Evolutionary conservation across 2,113 vertebrate genomes (phyloP).

Genomic region (Eonycteris spelaea): DNA sequence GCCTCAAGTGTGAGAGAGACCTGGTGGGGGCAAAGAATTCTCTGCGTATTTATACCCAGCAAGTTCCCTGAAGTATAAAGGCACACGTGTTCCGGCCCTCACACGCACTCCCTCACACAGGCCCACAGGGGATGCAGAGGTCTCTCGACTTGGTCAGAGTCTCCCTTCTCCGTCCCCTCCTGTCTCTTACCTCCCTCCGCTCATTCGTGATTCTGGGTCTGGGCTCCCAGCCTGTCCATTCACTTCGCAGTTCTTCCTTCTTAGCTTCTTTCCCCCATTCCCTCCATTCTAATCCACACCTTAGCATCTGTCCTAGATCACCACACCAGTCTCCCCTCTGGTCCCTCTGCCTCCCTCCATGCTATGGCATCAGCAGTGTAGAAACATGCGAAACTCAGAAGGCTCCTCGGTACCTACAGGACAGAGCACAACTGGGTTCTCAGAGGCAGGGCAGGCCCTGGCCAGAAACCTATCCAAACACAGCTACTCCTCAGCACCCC

Average conservation of each 20-base stretch:
- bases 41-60: not conserved
- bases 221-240: not conserved
- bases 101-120: not conserved
- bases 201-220: not conserved
- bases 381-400: not conserved
- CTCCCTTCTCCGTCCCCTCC: not conserved
- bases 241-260: not conserved
- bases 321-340: not conserved
- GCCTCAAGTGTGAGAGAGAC: not conserved
- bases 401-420: not conserved
- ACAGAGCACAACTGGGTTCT: not conserved
- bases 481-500: not conserved
- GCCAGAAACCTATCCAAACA: not conserved
- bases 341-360: not conserved
- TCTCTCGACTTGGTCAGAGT: not conserved
- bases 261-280: not conserved
- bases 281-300: not conserved
- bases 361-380: no score
- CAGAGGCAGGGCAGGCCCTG: not conserved
- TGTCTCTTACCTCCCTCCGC: not conserved
- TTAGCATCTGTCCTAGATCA: not conserved
- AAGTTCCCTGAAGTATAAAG: not conserved
- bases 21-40: not conserved
- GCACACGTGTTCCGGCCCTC: not conserved
- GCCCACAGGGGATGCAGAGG: fast-evolving